phyloP scores from a whole-genome alignment of 2,797 vertebrate genomes.

The Caiman crocodilus region DNA sequence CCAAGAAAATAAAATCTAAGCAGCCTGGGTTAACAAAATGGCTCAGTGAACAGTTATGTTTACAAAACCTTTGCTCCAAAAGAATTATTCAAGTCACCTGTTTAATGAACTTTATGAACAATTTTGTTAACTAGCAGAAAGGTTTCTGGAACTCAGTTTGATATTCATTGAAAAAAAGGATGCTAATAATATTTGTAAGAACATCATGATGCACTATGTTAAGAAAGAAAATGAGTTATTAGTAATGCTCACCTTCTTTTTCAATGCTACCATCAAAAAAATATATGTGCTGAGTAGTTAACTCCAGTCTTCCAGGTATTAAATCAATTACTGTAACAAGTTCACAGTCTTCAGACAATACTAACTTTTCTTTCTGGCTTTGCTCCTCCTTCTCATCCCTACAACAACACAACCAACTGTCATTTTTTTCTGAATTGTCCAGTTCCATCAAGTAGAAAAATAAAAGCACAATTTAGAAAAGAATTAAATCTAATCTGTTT shows the following conservation, averaged over 20 bases:
- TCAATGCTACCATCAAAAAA: slow-evolving; percentile 94
- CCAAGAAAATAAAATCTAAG: not conserved
- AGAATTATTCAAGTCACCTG: not conserved
- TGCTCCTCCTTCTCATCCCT: slow-evolving; percentile 91
- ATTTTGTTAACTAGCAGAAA: not conserved
- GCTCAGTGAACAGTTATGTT: not conserved
- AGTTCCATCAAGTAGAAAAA: not conserved
- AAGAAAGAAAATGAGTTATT: not conserved
- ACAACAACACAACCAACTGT: slow-evolving; percentile 35
- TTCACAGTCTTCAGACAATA: slow-evolving; percentile 94
- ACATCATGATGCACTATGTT: not conserved
- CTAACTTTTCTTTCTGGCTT: slow-evolving; percentile 94
- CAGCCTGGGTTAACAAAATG: not conserved
- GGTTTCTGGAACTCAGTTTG: not conserved
- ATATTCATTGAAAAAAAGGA: not conserved
- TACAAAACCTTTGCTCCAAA: not conserved
- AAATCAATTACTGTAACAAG: slow-evolving; percentile 93
- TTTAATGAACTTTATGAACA: not conserved
- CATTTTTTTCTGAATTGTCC: not conserved
- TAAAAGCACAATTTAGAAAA: slow-evolving; percentile 8
- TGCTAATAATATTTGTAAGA: not conserved
- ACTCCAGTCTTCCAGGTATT: slow-evolving; percentile 92
- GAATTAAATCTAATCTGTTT: not conserved
- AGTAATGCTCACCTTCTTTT: slow-evolving; percentile 89
- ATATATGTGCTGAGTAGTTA: slow-evolving; percentile 97